Conservation (phyloP, 2,888 invertebrate species). For the Sialis fuliginosa region DNA sequence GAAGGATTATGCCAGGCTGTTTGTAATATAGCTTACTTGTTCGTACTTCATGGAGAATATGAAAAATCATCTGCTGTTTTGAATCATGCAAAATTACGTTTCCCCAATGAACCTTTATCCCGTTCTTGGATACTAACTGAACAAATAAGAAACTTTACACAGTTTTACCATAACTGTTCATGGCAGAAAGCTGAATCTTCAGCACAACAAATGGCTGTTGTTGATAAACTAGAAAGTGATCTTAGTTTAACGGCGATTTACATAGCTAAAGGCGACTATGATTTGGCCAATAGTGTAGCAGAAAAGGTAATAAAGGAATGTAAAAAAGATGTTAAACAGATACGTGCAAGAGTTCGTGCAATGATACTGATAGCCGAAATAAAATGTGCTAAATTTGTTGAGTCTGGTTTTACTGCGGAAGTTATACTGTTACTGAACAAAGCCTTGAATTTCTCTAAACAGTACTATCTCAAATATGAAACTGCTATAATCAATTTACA, state of each 20-base stretch:
- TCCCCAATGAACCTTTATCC: slow-evolving; percentile 42
- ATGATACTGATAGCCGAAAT: slow-evolving; percentile 52
- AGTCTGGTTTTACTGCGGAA: slow-evolving; percentile 26
- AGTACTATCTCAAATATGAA: slow-evolving; percentile 61
- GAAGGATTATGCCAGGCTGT: slow-evolving; percentile 52
- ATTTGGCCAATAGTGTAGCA: slow-evolving; percentile 24
- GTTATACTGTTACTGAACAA: slow-evolving; percentile 41
- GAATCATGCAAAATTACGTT: slow-evolving; percentile 40
- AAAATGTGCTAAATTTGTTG: slow-evolving; percentile 26
- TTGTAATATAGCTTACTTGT: slow-evolving; percentile 42
- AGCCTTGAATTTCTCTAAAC: slow-evolving; percentile 55
- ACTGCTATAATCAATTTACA: slow-evolving; percentile 59
- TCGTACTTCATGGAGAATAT: slow-evolving; percentile 34
- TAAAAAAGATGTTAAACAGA: slow-evolving; percentile 31
- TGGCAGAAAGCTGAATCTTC: slow-evolving; percentile 53
- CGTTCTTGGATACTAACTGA: slow-evolving; percentile 51
- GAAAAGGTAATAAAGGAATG: slow-evolving; percentile 34
- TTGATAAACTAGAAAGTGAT: slow-evolving; percentile 48
- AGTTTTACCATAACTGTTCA: slow-evolving; percentile 33
- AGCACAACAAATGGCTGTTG: slow-evolving; percentile 46
- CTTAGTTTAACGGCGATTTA: slow-evolving; percentile 27
- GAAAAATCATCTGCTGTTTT: slow-evolving; percentile 36
- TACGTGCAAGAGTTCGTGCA: slow-evolving; percentile 38
- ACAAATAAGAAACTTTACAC: slow-evolving; percentile 33
- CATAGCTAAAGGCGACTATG: slow-evolving; percentile 24